Evolutionary conservation across 2,888 invertebrate genomes (phyloP), one percentile per base, ranked within the genome.

Genomic region (Auanema freiburgensis): DNA sequence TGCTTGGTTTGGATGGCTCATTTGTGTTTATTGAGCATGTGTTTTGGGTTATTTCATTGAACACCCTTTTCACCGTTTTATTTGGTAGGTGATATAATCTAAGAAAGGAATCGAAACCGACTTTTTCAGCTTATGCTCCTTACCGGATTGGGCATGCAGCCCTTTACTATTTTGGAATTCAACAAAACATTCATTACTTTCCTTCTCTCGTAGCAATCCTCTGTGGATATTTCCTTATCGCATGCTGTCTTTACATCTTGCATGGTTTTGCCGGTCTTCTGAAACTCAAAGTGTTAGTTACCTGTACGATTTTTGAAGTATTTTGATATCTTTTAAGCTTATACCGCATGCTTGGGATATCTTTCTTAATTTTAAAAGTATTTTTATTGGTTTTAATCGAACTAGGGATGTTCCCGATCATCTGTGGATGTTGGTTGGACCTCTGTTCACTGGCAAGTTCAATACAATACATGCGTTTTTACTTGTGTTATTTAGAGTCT

Each of bases 351-450:
- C 57, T 96, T 49, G 97, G 96, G 6, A 89, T 97, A 70, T 83
- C 84, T 71, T 86, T 85, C 74, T 80, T 87, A 49, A 85, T 86
- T 41, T 84, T 87, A 62, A 87, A 92, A 85, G 96, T 83, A 5
- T 95, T 95, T 1, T 87, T 98, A 67, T 87, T 98, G 25, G 92
- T 95, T 4, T 93, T 97, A 43, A 91, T 96, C 25, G 98, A 98
- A 88, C 93, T 98, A 67, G 96, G 97, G 2, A 91, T 97, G 0
- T 89, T 98, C 78, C 98, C 98, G 0, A 86, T 97, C 5, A 90
- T 97, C 18, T 97, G 96, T 83, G 98, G 98, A 10, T 97, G 96
- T 93, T 98, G 98, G 97, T 87, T 98, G 65, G 98, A 98, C 84
- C 91, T 98, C 63, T 98, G 98, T 84, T 96, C 97, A 0, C 86